Percentiles rank a stretch among this genome's conserved stretches.
Evolutionary conservation across 2,113 vertebrate species (phyloP).

Genomic region (Hydrolagus affinis): DNA sequence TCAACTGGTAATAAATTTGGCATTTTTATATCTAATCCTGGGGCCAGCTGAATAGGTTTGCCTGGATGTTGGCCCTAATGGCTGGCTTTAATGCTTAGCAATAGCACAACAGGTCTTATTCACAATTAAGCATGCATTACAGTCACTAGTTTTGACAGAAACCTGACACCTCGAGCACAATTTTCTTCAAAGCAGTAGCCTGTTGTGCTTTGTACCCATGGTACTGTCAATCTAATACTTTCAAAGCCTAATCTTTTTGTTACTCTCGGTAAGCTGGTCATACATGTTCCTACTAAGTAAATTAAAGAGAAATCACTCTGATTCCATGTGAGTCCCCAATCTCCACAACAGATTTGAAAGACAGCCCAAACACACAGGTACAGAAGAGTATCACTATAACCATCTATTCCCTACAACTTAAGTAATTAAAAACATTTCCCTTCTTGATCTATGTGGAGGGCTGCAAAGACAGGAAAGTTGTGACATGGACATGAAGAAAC

Average conservation of each 20-base stretch:
- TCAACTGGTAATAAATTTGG: conserved; percentile 1
- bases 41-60: conserved; percentile 37
- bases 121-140: conserved; percentile 39
- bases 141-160: conserved; percentile 50
- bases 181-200: conserved; percentile 58
- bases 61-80: conserved; percentile 33
- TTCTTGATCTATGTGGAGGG: background rate
- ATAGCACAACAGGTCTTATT: conserved; percentile 43
- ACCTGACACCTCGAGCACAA: conserved; percentile 54
- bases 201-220: conserved; percentile 60
- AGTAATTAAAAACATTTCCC: too few relatives aligned
- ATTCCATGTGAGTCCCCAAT: background rate
- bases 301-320: background rate
- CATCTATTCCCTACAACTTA: too few relatives aligned
- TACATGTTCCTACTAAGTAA: conserved; percentile 41
- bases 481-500: background rate
- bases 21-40: conserved; percentile 29
- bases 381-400: background rate
- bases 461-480: background rate
- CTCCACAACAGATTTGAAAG: too few relatives aligned
- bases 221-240: conserved; percentile 57
- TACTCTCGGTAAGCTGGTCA: conserved; percentile 49
- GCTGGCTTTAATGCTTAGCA: conserved; percentile 37
- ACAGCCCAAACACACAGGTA: background rate
- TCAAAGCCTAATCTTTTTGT: conserved; percentile 52